Evolutionary conservation across 2,888 invertebrate genomes (phyloP), one percentile per base, ranked within the genome.

Genomic region (Hofmannophila pseudospretella): DNA sequence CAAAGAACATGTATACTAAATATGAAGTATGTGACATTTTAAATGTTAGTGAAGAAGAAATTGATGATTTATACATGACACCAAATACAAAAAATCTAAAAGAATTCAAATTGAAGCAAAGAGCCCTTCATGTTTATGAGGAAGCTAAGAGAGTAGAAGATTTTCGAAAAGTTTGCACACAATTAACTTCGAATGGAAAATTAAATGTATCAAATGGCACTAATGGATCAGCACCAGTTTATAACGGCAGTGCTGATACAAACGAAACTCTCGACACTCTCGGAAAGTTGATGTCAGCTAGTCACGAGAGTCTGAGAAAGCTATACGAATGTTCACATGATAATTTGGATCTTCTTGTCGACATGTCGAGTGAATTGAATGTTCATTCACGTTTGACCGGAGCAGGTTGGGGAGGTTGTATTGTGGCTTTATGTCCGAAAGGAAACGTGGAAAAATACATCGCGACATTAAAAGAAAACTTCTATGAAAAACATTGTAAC

Each of bases 401-500:
- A 22, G 99, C 99, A 19, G 97, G 97, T 88, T 99, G 99, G 99
- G 99, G 99, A 23, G 99, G 99, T 3, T 99, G 98, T 75, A 91
- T 94, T 36, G 97, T 99, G 7, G 96, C 97, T 10, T 80, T 98
- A 47, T 91, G 95, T 36, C 88, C 90, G 0, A 88, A 89, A 38
- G 89, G 90, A 32, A 88, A 90, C 44, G 91, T 93, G 4, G 73
- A 89, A 8, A 74, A 88, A 44, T 96, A 94, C 66, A 90, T 96
- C 28, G 73, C 89, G 10, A 81, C 80, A 33, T 74, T 97, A 36
- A 91, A 91, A 67, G 87, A 90, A 34, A 88, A 91, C 38, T 96
- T 92, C 74, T 96, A 94, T 65, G 73, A 85, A 13, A 71, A 88
- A 39, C 58, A 88, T 57, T 88, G 89, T 42, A 81, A 88, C 36